phyloP scores from a whole-genome alignment of 1,140 invertebrate genomes.

The Drosophila ananassae region DNA sequence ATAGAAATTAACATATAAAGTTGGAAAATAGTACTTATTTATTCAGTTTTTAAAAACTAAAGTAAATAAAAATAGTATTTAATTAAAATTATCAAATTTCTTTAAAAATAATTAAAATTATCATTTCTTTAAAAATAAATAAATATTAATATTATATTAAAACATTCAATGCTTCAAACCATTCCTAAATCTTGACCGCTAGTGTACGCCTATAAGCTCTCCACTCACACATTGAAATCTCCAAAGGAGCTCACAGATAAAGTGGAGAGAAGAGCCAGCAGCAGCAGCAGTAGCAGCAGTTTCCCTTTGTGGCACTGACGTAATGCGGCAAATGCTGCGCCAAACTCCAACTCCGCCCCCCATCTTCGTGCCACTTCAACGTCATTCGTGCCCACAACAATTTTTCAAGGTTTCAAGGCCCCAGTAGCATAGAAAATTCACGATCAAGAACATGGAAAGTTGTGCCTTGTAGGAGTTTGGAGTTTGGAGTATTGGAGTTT shows the following conservation, averaged over 20 bases:
- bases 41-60: too few species aligned
- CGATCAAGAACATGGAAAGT: conserved; percentile 84
- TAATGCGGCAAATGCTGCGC: conserved; percentile 75
- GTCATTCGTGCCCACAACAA: conserved; percentile 39
- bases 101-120: too few species aligned
- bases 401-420: conserved; percentile 80
- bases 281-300: conserved; percentile 42
- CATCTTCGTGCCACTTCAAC: conserved; percentile 12
- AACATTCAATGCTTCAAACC: too few species aligned
- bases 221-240: conserved; percentile 13
- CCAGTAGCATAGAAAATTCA: conserved; percentile 84
- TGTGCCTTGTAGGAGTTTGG: conserved; percentile 22
- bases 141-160: background rate
- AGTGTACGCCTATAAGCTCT: conserved; percentile 1
- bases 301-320: conserved; percentile 77
- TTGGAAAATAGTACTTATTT: too few species aligned
- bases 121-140: too few species aligned
- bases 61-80: too few species aligned
- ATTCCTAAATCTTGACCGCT: background rate
- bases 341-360: conserved; percentile 39
- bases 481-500: conserved; percentile 15
- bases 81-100: too few species aligned
- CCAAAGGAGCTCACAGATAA: conserved; percentile 13
- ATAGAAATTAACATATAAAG: too few species aligned
- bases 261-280: conserved; percentile 17